Evolutionary conservation across 2,888 invertebrate genomes (phyloP).

Genomic region (Luperina testacea): DNA sequence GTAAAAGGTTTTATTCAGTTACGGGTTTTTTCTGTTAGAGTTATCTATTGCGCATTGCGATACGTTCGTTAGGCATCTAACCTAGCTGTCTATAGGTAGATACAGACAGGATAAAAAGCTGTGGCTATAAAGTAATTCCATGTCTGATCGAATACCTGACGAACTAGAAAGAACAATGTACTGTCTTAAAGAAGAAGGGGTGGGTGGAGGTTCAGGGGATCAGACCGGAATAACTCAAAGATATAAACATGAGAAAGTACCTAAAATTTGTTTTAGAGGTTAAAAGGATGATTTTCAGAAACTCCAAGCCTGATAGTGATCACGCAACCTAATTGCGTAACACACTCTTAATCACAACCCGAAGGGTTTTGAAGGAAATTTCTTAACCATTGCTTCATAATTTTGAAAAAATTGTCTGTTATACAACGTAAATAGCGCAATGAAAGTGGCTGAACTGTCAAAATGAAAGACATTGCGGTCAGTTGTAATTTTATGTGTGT

Average conservation of each 20-base stretch:
- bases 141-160: neutral
- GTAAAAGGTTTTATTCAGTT: constrained; percentile 46
- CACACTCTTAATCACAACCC: too few relatives aligned
- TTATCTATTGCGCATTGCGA: constrained; percentile 19
- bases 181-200: neutral
- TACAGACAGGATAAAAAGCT: neutral
- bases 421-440: too few relatives aligned
- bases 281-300: neutral
- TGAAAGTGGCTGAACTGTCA: too few relatives aligned
- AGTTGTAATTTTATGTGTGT: too few relatives aligned
- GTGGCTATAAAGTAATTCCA: neutral
- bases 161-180: neutral
- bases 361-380: too few relatives aligned
- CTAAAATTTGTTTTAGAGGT: neutral
- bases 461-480: too few relatives aligned
- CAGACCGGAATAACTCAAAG: too few relatives aligned
- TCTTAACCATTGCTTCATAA: too few relatives aligned
- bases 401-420: too few relatives aligned
- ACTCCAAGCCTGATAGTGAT: too few relatives aligned
- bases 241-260: neutral
- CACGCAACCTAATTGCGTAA: too few relatives aligned
- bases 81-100: neutral
- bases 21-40: constrained; percentile 6
- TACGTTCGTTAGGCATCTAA: neutral
- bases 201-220: too few relatives aligned